Conservation (phyloP, 2,888 invertebrate species). For the Atethmia centrago region DNA sequence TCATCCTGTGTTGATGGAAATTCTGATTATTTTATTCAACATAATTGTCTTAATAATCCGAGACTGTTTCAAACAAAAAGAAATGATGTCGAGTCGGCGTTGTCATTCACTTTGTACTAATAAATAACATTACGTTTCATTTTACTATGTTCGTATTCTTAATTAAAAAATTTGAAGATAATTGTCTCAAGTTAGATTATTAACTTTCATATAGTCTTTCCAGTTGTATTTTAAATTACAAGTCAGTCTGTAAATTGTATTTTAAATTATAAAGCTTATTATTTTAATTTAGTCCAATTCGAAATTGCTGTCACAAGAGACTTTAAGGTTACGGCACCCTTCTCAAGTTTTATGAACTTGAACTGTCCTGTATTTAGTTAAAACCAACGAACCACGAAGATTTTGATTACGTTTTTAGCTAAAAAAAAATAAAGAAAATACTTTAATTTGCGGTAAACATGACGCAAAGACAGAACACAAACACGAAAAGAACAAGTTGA, state of each 20-base stretch:
- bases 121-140: conserved; percentile 28
- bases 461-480: too few relatives aligned
- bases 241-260: not conserved
- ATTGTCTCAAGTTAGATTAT: conserved; percentile 35
- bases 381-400: conserved; percentile 18
- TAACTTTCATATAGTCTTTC: not conserved
- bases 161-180: conserved; percentile 15
- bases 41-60: conserved; percentile 72
- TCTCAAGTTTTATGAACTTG: conserved; percentile 29
- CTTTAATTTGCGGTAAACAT: too few relatives aligned
- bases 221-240: conserved; percentile 13
- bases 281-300: conserved; percentile 17
- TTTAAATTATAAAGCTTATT: conserved; percentile 23
- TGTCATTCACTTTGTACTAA: conserved; percentile 41
- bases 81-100: conserved; percentile 43
- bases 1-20: conserved; percentile 64
- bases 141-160: conserved; percentile 18
- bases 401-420: not conserved
- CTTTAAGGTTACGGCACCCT: conserved; percentile 17
- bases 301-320: conserved; percentile 12
- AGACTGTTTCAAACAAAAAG: conserved; percentile 63
- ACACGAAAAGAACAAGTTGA: too few relatives aligned
- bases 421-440: too few relatives aligned
- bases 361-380: conserved; percentile 16
- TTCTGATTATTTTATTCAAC: conserved; percentile 66